Conservation (phyloP, 2,888 invertebrate species). For the Aspidiotus rigidus region DNA sequence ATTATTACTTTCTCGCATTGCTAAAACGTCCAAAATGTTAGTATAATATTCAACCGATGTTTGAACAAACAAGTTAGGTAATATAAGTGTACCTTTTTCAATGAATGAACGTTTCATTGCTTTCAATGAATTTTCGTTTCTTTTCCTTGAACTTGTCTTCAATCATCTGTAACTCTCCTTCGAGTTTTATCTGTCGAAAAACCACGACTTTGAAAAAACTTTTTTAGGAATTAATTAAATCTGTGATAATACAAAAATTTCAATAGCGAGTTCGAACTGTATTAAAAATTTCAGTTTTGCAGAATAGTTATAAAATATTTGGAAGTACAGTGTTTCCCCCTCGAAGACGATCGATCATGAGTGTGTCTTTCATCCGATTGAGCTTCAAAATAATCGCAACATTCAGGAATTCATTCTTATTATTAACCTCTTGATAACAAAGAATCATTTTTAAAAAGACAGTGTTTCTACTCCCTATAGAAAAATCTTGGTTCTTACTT, state of each 20-base stretch:
- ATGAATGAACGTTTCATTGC: conserved; percentile 82
- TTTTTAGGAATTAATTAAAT: no score
- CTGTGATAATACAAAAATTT: no score
- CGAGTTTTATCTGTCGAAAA: conserved; percentile 66
- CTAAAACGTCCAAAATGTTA: conserved; percentile 41
- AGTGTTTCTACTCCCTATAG: no score
- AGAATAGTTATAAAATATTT: conserved; percentile 42
- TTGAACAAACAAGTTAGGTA: no score
- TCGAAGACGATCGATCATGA: conserved; percentile 49
- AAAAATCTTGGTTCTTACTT: no score
- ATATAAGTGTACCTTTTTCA: conserved; percentile 62
- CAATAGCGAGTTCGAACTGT: no score
- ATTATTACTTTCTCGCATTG: conserved; percentile 86
- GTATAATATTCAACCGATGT: no score
- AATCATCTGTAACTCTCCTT: conserved; percentile 88
- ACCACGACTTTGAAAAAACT: background rate
- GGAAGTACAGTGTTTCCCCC: conserved; percentile 50
- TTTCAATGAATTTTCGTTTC: conserved; percentile 86
- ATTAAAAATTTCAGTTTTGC: no score
- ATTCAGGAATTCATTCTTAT: no score
- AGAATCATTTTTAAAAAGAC: no score
- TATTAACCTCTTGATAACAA: no score
- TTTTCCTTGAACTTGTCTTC: conserved; percentile 95
- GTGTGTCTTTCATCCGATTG: conserved; percentile 47
- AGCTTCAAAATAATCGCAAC: background rate